Evolutionary conservation across 2,113 vertebrate species (phyloP).

Genomic region (Nymphicus hollandicus): DNA sequence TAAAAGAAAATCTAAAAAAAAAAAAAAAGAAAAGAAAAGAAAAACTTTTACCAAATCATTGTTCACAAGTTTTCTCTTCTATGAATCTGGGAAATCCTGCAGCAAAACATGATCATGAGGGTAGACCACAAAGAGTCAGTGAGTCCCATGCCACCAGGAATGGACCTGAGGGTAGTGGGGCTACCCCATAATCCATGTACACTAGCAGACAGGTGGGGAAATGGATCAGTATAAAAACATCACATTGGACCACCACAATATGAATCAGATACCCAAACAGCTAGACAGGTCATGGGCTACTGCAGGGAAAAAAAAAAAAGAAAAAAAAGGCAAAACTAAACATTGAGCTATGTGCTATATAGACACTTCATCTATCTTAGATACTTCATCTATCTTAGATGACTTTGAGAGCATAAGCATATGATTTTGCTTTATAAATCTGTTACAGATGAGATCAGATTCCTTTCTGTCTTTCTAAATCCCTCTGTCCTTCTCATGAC

Average conservation of each 20-base stretch:
- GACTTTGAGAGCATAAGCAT: background rate
- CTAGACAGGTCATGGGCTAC: background rate
- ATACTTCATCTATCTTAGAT: background rate
- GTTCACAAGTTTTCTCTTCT: conserved; percentile 48
- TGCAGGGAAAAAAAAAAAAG: background rate
- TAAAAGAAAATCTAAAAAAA: background rate
- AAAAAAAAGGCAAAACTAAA: background rate
- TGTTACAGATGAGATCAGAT: background rate
- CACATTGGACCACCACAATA: background rate
- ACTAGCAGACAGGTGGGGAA: background rate
- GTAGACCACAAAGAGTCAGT: background rate
- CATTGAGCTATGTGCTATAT: background rate
- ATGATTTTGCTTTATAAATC: background rate
- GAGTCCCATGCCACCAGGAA: background rate
- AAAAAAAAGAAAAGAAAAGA: background rate
- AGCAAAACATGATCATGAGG: background rate
- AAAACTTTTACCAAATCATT: background rate
- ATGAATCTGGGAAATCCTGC: conserved; percentile 28
- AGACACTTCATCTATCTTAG: background rate
- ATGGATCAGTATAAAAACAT: background rate
- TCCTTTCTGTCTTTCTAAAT: background rate
- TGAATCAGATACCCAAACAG: background rate
- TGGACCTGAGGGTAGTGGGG: background rate
- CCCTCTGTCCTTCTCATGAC: background rate
- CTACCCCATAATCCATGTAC: background rate